Percentiles rank a stretch among this genome's conserved stretches.
phyloP scores from a whole-genome alignment of 2,888 invertebrate species.

The Zele albiditarsus region DNA sequence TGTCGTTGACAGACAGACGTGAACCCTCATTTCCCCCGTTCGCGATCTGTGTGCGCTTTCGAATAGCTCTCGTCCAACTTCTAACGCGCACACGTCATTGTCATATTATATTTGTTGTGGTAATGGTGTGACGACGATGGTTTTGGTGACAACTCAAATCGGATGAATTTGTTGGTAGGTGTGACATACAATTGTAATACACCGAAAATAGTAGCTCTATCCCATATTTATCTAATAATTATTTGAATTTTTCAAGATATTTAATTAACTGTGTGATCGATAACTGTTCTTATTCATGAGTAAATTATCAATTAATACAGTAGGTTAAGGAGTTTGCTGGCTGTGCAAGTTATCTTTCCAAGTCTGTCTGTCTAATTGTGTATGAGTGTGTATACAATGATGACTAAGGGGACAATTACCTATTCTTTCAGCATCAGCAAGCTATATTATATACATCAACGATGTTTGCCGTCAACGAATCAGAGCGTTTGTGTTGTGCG shows the following conservation, averaged over 20 bases:
- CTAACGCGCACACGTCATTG: slow-evolving; percentile 46
- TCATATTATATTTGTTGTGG: slow-evolving; percentile 34
- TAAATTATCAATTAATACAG: background rate
- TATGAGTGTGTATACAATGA: slow-evolving; percentile 31
- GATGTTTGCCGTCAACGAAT: slow-evolving; percentile 27
- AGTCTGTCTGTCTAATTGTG: background rate
- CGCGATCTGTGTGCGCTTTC: slow-evolving; percentile 35
- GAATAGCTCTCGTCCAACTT: slow-evolving; percentile 47
- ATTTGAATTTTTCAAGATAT: too few relatives aligned
- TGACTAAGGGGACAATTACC: slow-evolving; percentile 57
- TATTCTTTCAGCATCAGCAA: slow-evolving; percentile 67
- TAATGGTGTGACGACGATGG: slow-evolving; percentile 21
- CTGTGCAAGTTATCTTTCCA: slow-evolving; percentile 27
- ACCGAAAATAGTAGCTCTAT: too few relatives aligned
- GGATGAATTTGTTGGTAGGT: too few relatives aligned
- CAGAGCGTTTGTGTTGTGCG: slow-evolving; percentile 18
- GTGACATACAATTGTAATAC: too few relatives aligned
- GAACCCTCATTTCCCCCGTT: slow-evolving; percentile 55
- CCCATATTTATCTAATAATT: too few relatives aligned
- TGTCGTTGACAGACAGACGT: slow-evolving; percentile 64
- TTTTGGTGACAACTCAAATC: too few relatives aligned
- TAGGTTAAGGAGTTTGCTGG: slow-evolving; percentile 24
- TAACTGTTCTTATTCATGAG: too few relatives aligned
- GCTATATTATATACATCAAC: slow-evolving; percentile 56
- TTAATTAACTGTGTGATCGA: too few relatives aligned